Evolutionary conservation across 1,140 invertebrate genomes (phyloP), one percentile per base, ranked within the genome.

Genomic region (Halesus radiatus): DNA sequence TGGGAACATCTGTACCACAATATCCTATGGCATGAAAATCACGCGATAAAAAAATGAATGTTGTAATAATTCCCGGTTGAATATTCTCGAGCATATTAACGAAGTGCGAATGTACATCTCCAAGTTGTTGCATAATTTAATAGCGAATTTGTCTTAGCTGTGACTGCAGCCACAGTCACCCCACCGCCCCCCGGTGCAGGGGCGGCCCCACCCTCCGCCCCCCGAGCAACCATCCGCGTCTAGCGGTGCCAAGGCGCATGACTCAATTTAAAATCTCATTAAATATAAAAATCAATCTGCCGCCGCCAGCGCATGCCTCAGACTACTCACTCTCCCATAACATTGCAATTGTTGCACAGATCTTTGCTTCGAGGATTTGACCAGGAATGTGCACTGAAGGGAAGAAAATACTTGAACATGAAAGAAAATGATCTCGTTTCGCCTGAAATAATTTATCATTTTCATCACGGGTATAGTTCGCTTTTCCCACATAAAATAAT

Each of bases 251-350:
- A 80, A 22, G 79, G 79, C 79, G 79, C 79, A 80, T 80, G 79
- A 76, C 79, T 76, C 79, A 80, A 80, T 80, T 80, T 80, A 76
- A 80, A 80, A 80, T 76, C 73, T 80, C 79, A 76, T 80, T 80
- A 80, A 80, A 80, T 80, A 80, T 80, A 80, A 80, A 80, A 80
- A 74, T 74, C 78, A 74, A 79, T 75, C 70, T 79, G 78, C 50
- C 70, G 56, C 7, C 70, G 68, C 54, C 22, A 68, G 54, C 70
- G 64, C 3, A 45, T 13, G 37, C 37, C 37, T 45, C 37, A 10
- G 37, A 45, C 37, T 45, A 13, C 8, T 45, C 37, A 13, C 8
- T 45, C 37, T 45, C 23, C 13, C 32, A n/a, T 29, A 20, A 58
- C 26, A n/a, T 32, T 18, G 26, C 68, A 72, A 72, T 72, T 72